Percentiles rank a stretch among this genome's conserved stretches.
Conservation (phyloP, 2,113 vertebrate genomes). For the Leptosomus discolor region DNA sequence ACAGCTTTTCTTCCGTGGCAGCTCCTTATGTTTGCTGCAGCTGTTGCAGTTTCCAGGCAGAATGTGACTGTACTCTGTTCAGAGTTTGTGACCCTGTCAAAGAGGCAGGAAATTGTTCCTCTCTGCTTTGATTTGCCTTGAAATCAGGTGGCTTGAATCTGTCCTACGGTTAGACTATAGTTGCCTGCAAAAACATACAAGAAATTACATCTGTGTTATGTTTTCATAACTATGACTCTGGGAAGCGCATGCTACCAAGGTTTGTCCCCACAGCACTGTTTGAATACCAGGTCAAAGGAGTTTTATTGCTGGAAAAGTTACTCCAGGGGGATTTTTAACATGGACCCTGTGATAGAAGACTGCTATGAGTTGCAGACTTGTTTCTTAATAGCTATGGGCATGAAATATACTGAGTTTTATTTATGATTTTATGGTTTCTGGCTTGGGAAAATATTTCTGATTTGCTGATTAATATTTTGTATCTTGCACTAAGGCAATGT, state of each 20-base stretch:
- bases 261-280: conserved; percentile 28
- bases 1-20: conserved; percentile 72
- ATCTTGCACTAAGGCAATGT: background rate
- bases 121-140: conserved; percentile 48
- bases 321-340: conserved; percentile 52
- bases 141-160: conserved; percentile 12
- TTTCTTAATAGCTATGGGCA: background rate
- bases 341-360: background rate
- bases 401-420: background rate
- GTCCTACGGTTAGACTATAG: background rate
- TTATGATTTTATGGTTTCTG: background rate
- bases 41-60: conserved; percentile 74
- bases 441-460: background rate
- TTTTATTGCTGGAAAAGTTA: conserved; percentile 65
- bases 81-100: conserved; percentile 59
- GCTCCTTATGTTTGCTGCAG: conserved; percentile 81
- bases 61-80: conserved; percentile 36
- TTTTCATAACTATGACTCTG: conserved; percentile 46
- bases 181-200: background rate
- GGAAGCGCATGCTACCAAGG: background rate
- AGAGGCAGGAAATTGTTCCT: conserved; percentile 41
- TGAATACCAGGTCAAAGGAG: conserved; percentile 52
- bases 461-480: background rate
- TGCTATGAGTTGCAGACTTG: background rate
- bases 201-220: conserved; percentile 1